Evolutionary conservation across 2,888 invertebrate genomes (phyloP).

Genomic region (Cryptosula pallasiana): DNA sequence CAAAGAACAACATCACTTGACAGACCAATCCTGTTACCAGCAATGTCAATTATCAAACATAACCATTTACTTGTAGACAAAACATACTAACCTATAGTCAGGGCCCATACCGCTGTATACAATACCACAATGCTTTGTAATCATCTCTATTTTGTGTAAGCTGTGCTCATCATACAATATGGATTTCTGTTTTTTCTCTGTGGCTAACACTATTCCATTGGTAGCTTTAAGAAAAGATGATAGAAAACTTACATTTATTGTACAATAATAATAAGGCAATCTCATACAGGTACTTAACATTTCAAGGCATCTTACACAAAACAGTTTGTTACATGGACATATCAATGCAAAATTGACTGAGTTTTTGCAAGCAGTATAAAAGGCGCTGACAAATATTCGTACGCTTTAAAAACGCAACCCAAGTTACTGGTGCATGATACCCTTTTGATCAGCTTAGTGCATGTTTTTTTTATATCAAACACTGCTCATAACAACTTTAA

Average conservation of each 20-base stretch:
- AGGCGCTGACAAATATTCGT: too few species aligned
- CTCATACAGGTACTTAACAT: too few species aligned
- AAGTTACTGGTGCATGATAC: too few species aligned
- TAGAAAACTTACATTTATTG: not conserved
- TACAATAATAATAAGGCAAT: not conserved
- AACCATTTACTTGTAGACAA: too few species aligned
- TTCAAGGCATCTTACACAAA: too few species aligned
- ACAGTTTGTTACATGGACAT: too few species aligned
- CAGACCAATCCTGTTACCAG: not conserved
- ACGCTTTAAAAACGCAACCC: too few species aligned
- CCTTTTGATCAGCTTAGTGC: too few species aligned
- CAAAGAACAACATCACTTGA: constrained; percentile 52
- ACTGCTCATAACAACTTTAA: too few species aligned
- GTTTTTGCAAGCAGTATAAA: too few species aligned
- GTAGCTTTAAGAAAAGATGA: constrained; percentile 62
- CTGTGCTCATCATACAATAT: constrained; percentile 94
- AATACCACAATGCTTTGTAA: constrained; percentile 93
- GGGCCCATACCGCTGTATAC: constrained; percentile 78
- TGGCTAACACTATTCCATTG: constrained; percentile 96
- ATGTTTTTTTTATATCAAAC: too few species aligned
- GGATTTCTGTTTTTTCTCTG: constrained; percentile 97
- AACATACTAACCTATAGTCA: constrained; percentile 57
- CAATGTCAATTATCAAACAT: not conserved
- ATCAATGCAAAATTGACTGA: too few species aligned
- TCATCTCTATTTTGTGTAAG: constrained; percentile 91